Evolutionary conservation across 1,140 invertebrate genomes (phyloP), one percentile per base, ranked within the genome.

Genomic region (Zeugodacus cucurbitae): DNA sequence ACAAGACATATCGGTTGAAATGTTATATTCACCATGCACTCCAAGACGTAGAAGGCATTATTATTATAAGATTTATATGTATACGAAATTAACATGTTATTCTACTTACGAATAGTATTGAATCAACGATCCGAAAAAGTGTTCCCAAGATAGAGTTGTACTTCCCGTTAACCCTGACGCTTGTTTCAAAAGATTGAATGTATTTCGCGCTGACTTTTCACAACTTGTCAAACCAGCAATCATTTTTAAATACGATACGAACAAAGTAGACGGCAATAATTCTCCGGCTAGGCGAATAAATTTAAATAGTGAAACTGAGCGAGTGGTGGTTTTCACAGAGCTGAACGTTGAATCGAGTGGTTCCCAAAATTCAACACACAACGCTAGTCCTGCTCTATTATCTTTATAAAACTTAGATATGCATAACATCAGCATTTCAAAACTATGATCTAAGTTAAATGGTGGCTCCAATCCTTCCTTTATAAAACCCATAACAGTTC

Each of bases 201-300:
- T 97, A 93, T 97, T 96, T 87, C 96, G 94, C 0, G 97, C 97
- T 41, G 96, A 95, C 91, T 95, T 95, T 29, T 95, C 94, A 34
- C 96, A 96, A 88, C 96, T 96, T 0, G 97, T 96, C 37, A 99
- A 94, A 11, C 97, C 96, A 0, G 96, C 96, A 88, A 99, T 95
- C 96, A 99, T 98, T 88, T 96, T 96, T 70, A 98, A 94, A 93
- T 98, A 99, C 0, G 97, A 96, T 11, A 97, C 96, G 93, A 98
- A 98, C 44, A 99, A 93, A 3, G 96, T 95, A 20, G 97, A 95
- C n/a, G 97, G 97, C 54, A 98, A 94, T 91, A 98, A 94, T 92
- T 98, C 98, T 74, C 98, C 97, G 59, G 98, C 97, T 87, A 98
- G 94, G 7, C 97, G 95, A 5, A 99, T 96, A 93, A 99, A 98